Base-by-base conservation (phyloP, 2,888 invertebrate genomes). In the Meiosimyza platycephala region DNA sequence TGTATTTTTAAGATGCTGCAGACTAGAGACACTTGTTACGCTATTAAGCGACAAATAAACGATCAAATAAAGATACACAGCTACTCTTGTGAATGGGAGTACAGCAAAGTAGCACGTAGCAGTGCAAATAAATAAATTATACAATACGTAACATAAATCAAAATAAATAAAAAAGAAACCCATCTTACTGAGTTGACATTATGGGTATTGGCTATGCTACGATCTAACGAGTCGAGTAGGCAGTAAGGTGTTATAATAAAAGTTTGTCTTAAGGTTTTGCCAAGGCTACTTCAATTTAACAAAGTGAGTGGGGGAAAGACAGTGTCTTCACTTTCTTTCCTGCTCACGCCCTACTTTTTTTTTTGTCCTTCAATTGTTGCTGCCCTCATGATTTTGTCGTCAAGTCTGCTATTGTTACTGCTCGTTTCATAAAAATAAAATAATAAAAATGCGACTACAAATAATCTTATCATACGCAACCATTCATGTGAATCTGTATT, bases 401-500 rank as follows among this genome's bases (percentile, higher is more conserved):
- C 22, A 55, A 15, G 67, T 51, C 64, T 51, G 15, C 40, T 9
- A 9, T 40, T 40, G 40, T 40, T 40, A 5, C 51, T 13, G 11
- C 64, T 40, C 16, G 28, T 28, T 28, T 28, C 3, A 28, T 28
- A 28, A 40, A 9, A 40, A 9, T 40, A 4, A 28, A 28, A 28
- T 6, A 40, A 40, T 40, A 40, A 40, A 40, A 40, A 18, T 18
- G 11, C 13, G n/a, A 54, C 55, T 11, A 6, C 16, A 55, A n/a
- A 68, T 57, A 18, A 68, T 68, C 59, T 68, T 68, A 68, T 68
- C 68, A 59, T 48, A 47, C 59, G 68, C 68, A 22, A 22, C 55
- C 68, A 59, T 68, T 68, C 68, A 57, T 68, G 59, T 68, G 68
- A 57, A 68, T 68, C 68, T 68, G 48, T 33, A 68, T 47, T 28